Base-by-base conservation (phyloP, 2,888 invertebrate species). In the Nomada goodeniana region DNA sequence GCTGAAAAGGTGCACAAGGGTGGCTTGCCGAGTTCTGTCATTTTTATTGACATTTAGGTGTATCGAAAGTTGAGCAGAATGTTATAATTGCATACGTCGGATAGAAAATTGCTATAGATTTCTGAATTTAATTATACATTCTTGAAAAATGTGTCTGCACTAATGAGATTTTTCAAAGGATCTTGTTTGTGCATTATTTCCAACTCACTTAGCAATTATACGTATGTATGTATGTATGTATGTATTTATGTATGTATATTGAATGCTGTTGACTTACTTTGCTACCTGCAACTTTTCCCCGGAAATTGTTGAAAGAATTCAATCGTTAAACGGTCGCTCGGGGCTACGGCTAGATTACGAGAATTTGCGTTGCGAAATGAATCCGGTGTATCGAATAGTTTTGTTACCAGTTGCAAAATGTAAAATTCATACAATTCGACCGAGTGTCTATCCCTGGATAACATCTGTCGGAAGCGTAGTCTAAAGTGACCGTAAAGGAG, bases 311-410 rank as follows among this genome's bases (percentile, higher is more conserved):
- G 29, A 63, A 71, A 76, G 71, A 71, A 76, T 70, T 60, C 60
- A 60, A 50, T 59, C 70, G 47, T 60, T 70, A 60, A 70, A 70
- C 60, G 59, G 5, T 60, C 47, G 70, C 70, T 60, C 20, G 20
- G 1, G 60, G 70, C 60, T 50, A 7, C 50, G 15, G 50, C 36
- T 5, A 29, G 60, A 70, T 60, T 70, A 60, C 18, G 70, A 60
- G 70, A 60, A 70, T 70, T 70, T 60, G 29, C 60, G 70, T 70
- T 70, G 70, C 70, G 70, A 70, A 70, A 70, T 44, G 60, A 29
- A 60, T 50, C 60, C 2, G 4, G 10, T 29, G 1, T 57, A 36
- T 47, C 18, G 55, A 44, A 36, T 20, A 42, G 63, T 50, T 47
- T 53, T 47, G 15, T 50, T 44, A 47, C 47, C 44, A 15, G 44